Evolutionary conservation across 2,113 vertebrate species (phyloP), one percentile per base, ranked within the genome.

Genomic region (Hydrochoerus hydrochaeris): DNA sequence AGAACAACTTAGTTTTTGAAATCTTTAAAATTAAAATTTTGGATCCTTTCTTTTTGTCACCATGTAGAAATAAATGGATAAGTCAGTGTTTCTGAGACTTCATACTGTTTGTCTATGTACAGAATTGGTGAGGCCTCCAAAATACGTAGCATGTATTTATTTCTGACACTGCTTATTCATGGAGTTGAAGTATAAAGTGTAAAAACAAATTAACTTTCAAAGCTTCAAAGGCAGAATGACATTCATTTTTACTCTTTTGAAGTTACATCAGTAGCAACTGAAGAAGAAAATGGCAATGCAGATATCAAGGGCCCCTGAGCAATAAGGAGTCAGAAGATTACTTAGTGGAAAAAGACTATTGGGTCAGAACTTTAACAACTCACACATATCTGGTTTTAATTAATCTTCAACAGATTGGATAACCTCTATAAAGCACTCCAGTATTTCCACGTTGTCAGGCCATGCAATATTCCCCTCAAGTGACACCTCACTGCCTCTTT

Each of bases 161-260:
- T 86, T 94, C 71, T 97, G 95, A 95, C 82, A 96, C 19, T 95
- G 94, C 90, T 97, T 71, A 46, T 69, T 95, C 82, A 80, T 26
- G 10, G 62, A 88, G 2, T 75, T 85, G 57, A 88, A 95, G 71
- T 65, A 38, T 94, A 63, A 85, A 95, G 71, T 97, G 97, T 88
- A 94, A 95, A 95, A 90, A 80, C 90, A 95, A 96, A 93, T 94
- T 96, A 97, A 96, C 85, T 96, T 97, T 95, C 90, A 87, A 92
- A 92, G 60, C 65, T 60, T 92, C 88, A 58, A 85, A 96, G 94
- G 24, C 54, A 92, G 85, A 83, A 94, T 95, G 88, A 86, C 96
- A 97, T 97, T 97, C 88, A 52, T 97, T 89, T 88, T 96, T 92
- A 85, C 82, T 88, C 71, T 95, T 20, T n/a, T 90, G 94, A 94